These are phyloP conservation scores for Drosophila asahinai DNA, from an alignment of 1,140 invertebrate genomes.

Conservation along the genomic window DNA sequence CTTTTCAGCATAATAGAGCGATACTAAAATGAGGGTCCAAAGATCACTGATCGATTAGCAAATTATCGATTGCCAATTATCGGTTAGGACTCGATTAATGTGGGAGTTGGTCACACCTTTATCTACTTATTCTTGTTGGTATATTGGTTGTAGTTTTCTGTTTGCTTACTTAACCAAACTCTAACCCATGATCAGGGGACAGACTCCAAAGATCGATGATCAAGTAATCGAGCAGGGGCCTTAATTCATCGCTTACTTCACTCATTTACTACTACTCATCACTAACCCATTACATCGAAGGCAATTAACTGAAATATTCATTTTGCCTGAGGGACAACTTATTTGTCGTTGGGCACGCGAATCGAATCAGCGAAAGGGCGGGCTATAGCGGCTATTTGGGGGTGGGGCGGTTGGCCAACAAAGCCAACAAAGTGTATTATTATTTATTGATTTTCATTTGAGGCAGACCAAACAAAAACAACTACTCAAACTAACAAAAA, in stretches of 20 bases:
- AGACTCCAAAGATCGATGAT: background rate
- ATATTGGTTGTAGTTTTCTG: too few relatives aligned
- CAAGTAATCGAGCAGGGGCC: background rate
- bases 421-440: conserved; percentile 73
- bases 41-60: conserved; percentile 20
- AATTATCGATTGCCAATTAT: background rate
- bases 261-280: conserved; percentile 13
- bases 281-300: conserved; percentile 17
- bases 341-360: conserved; percentile 24
- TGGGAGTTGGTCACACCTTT: too few relatives aligned
- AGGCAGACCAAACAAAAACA: conserved; percentile 18
- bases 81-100: too few relatives aligned
- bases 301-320: conserved; percentile 50
- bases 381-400: background rate
- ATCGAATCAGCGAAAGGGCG: conserved; percentile 11
- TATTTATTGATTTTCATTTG: conserved; percentile 78
- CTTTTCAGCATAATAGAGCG: background rate
- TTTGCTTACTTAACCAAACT: too few relatives aligned
- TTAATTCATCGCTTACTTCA: conserved; percentile 8
- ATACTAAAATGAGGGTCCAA: conserved; percentile 19
- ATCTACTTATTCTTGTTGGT: too few relatives aligned
- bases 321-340: conserved; percentile 31
- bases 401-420: conserved; percentile 14
- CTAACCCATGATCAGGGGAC: too few relatives aligned
- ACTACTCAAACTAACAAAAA: conserved; percentile 35